Conservation (phyloP, 53 echinoderm and acorn worm species). For the Paracentrotus lividus region DNA sequence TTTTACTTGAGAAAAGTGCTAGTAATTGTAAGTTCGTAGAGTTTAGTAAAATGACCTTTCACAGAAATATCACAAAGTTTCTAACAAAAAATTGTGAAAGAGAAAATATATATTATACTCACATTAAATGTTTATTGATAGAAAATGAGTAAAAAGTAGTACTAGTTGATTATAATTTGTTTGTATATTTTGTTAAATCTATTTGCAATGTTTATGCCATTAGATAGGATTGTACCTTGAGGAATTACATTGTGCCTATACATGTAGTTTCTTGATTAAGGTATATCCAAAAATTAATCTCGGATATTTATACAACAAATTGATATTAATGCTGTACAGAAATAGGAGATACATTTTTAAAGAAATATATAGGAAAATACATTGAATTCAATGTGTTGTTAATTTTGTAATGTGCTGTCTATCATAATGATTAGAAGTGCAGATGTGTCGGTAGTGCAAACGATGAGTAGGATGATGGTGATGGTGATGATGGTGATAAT, state of each 20-base stretch:
- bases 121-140: background rate
- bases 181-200: conserved; percentile 6
- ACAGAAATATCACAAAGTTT: background rate
- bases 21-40: background rate
- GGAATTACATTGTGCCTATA: background rate
- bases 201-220: background rate
- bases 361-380: background rate
- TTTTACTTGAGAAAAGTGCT: too few relatives aligned
- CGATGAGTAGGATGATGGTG: too few relatives aligned
- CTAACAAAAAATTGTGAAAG: background rate
- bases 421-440: too few relatives aligned
- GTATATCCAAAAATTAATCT: background rate
- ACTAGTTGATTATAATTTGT: background rate
- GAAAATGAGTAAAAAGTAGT: conserved; percentile 1
- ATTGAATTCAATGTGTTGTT: background rate
- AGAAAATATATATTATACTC: background rate
- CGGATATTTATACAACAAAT: conserved; percentile 50
- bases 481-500: too few relatives aligned
- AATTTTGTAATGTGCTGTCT: too few relatives aligned
- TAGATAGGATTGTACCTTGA: background rate
- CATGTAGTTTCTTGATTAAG: background rate
- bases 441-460: background rate
- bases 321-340: conserved; percentile 69
- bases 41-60: background rate
- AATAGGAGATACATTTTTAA: conserved; percentile 60